Percentiles rank a stretch among this genome's conserved stretches.
Conservation (phyloP, 2,888 invertebrate species). For the Melanostoma scalare region DNA sequence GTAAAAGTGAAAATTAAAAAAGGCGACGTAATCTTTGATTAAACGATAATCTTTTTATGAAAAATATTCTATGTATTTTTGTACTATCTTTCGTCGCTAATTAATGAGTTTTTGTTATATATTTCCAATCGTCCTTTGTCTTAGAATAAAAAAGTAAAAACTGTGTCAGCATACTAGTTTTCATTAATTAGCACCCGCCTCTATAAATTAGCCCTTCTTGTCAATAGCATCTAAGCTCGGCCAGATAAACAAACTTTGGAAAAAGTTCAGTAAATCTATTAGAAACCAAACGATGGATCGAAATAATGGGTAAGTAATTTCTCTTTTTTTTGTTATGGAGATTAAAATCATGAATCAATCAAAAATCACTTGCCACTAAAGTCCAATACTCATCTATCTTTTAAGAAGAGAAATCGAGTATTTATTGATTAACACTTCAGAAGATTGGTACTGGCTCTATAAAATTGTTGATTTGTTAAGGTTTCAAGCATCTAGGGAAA, state of each 20-base stretch:
- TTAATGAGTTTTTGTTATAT: conserved; percentile 15
- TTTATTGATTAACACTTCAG: conserved; percentile 33
- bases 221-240: conserved; percentile 18
- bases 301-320: conserved; percentile 79
- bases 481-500: too few relatives aligned
- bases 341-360: conserved; percentile 11
- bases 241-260: conserved; percentile 42
- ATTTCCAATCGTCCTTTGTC: conserved; percentile 23
- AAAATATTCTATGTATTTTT: conserved; percentile 23
- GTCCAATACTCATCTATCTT: neutral
- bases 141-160: conserved; percentile 24
- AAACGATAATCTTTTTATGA: conserved; percentile 25
- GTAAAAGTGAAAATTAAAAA: conserved; percentile 60
- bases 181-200: conserved; percentile 57
- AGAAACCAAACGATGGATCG: conserved; percentile 78
- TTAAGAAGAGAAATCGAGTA: neutral
- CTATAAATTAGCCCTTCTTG: conserved; percentile 47
- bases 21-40: conserved; percentile 23
- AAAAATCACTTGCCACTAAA: neutral
- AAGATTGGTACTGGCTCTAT: too few relatives aligned
- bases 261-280: conserved; percentile 43
- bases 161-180: conserved; percentile 60
- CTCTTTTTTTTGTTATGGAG: neutral
- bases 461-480: neutral
- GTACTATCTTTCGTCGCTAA: conserved; percentile 13